phyloP scores from a whole-genome alignment of 2,113 vertebrate species.

The Labeo catla region DNA sequence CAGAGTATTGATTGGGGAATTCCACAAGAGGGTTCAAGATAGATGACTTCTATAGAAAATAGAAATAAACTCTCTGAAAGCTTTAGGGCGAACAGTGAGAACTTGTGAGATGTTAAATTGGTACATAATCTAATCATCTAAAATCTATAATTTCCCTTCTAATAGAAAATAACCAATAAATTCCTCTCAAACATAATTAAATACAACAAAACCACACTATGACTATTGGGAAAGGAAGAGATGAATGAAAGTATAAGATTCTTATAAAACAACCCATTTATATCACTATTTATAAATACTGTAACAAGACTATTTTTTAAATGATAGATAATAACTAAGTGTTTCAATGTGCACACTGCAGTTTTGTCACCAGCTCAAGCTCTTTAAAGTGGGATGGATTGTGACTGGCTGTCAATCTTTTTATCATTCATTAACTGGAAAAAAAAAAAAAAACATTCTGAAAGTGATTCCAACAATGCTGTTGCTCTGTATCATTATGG shows the following conservation, averaged over 20 bases:
- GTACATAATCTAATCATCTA: neutral
- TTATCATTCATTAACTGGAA: too few species aligned
- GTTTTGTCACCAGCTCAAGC: too few species aligned
- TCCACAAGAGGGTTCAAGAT: slow-evolving; percentile 82
- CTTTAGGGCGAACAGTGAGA: neutral
- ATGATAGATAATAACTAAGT: neutral
- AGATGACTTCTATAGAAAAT: neutral
- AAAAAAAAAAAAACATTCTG: too few species aligned
- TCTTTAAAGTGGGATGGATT: too few species aligned
- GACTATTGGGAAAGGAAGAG: neutral
- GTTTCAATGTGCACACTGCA: neutral
- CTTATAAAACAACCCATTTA: neutral
- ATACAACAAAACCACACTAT: neutral
- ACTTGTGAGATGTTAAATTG: neutral
- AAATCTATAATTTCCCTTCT: neutral
- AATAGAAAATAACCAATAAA: neutral
- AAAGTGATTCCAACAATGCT: neutral
- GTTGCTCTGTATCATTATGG: too few species aligned
- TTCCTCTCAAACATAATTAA: neutral
- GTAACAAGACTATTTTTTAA: neutral
- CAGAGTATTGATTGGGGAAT: slow-evolving; percentile 73
- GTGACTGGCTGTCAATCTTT: too few species aligned
- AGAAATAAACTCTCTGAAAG: neutral
- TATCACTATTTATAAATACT: neutral
- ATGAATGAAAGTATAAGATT: neutral